Evolutionary conservation across 2,888 invertebrate genomes (phyloP).

Genomic region (Marronus borbonicus): DNA sequence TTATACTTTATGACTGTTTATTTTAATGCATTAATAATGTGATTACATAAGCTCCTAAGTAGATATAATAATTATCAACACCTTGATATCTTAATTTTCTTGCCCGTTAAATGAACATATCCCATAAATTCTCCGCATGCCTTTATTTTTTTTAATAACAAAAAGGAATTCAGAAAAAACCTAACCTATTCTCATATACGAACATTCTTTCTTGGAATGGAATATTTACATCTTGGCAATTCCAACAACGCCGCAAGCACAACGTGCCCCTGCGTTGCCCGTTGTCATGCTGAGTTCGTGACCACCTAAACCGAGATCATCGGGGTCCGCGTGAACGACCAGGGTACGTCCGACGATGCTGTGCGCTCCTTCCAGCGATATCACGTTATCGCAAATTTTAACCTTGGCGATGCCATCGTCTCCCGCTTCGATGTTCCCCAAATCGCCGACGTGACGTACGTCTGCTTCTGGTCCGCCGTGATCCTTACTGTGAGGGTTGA

Average conservation of each 20-base stretch:
- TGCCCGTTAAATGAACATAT: not conserved
- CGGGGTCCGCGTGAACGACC: conserved; percentile 93
- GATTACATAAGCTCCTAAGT: conserved; percentile 1
- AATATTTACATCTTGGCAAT: conserved; percentile 71
- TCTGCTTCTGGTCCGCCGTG: conserved; percentile 87
- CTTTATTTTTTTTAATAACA: conserved; percentile 28
- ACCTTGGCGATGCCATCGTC: conserved; percentile 78
- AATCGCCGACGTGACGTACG: conserved; percentile 90
- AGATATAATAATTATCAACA: not conserved
- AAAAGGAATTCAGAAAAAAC: conserved; percentile 12
- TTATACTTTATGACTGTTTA: not conserved
- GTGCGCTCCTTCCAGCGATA: conserved; percentile 80
- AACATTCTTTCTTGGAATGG: conserved; percentile 36
- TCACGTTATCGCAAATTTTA: conserved; percentile 75
- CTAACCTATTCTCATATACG: not conserved
- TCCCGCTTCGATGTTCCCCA: conserved; percentile 86
- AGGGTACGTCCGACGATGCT: conserved; percentile 89
- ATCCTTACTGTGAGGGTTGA: conserved; percentile 86
- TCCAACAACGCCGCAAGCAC: conserved; percentile 93
- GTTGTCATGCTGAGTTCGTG: conserved; percentile 94
- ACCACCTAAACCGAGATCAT: conserved; percentile 90
- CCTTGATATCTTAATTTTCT: not conserved
- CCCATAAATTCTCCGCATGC: not conserved
- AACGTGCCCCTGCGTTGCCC: conserved; percentile 94
- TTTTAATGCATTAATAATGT: not conserved